phyloP scores from a whole-genome alignment of 1,140 invertebrate genomes.

The Drosophila melanogaster region DNA sequence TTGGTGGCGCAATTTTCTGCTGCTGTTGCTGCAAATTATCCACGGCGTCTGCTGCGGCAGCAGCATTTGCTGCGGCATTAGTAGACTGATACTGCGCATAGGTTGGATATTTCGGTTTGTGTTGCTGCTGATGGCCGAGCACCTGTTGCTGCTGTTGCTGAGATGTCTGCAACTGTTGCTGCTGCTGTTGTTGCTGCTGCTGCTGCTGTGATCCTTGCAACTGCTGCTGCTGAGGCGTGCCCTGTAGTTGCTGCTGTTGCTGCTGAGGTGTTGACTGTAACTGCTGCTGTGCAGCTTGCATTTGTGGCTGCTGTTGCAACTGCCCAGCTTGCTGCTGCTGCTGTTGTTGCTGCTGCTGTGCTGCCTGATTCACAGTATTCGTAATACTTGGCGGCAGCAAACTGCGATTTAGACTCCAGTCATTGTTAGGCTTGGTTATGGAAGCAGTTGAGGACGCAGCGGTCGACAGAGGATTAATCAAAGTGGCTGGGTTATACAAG shows the following conservation, averaged over 20 bases:
- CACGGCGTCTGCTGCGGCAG: conserved; percentile 62
- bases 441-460: conserved; percentile 16
- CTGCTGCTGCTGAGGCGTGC: conserved; percentile 29
- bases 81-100: conserved; percentile 80
- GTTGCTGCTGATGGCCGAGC: conserved; percentile 33
- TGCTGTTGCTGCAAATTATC: conserved; percentile 40
- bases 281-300: conserved; percentile 29
- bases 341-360: conserved; percentile 33
- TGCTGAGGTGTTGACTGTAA: conserved; percentile 35
- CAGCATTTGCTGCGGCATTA: conserved; percentile 74
- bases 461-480: conserved; percentile 62
- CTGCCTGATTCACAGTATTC: conserved; percentile 13
- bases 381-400: conserved; percentile 56
- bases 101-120: conserved; percentile 74
- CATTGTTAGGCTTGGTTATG: conserved; percentile 48
- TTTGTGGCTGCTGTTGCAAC: conserved; percentile 39
- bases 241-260: conserved; percentile 35
- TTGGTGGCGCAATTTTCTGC: conserved; percentile 63
- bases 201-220: conserved; percentile 37
- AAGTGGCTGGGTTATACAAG: conserved; percentile 63
- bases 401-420: conserved; percentile 64
- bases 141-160: conserved; percentile 39
- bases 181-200: conserved; percentile 39
- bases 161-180: conserved; percentile 37
- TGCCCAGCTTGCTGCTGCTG: conserved; percentile 38